Evolutionary conservation across 2,797 vertebrate genomes (phyloP), one percentile per base, ranked within the genome.

Genomic region (Myotis planiceps): DNA sequence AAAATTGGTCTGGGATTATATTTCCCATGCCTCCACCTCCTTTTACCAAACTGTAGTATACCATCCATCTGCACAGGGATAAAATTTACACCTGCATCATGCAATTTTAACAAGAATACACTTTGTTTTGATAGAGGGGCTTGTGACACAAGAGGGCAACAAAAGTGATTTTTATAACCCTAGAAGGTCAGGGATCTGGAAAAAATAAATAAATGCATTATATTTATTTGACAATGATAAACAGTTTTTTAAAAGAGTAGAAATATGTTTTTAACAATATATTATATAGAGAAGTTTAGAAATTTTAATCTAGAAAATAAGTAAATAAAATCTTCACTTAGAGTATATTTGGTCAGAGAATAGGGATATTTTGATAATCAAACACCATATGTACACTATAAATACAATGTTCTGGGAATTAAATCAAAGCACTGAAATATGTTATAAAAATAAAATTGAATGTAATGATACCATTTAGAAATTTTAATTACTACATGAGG

Each of bases 31-130:
- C 7, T 37, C 49, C 3, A 37, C 71, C 37, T 82, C 68, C 92
- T 72, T 91, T 98, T 95, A 71, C 85, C 94, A 86, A 97, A 95
- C 76, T 96, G 90, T 94, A 97, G 94, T 95, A 68, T 97, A 97
- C 95, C 91, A 96, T 93, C 98, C 98, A 97, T 96, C 97, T 97
- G 97, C 47, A 97, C 79, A 95, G 93, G 97, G 96, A 97, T 97
- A 98, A 95, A 95, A 94, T 96, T 97, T 95, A 95, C 63, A 80
- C 66, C 74, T 85, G 66, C 83, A 82, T 80, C 80, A 88, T 82
- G 55, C 88, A 94, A 88, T 75, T 97, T 82, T 86, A n/a, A 60
- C 88, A 85, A 96, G 90, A 96, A 90, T 65, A 53, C 93, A 66
- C 93, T 93, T 96, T 51, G 95, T 98, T 98, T 94, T 91, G 65